A percentile compares a stretch with the other conserved stretches of the same genome.
These are phyloP conservation scores for Caenorhabditis virilis DNA, from an alignment of 2,888 invertebrate species.

Conservation along the genomic window DNA sequence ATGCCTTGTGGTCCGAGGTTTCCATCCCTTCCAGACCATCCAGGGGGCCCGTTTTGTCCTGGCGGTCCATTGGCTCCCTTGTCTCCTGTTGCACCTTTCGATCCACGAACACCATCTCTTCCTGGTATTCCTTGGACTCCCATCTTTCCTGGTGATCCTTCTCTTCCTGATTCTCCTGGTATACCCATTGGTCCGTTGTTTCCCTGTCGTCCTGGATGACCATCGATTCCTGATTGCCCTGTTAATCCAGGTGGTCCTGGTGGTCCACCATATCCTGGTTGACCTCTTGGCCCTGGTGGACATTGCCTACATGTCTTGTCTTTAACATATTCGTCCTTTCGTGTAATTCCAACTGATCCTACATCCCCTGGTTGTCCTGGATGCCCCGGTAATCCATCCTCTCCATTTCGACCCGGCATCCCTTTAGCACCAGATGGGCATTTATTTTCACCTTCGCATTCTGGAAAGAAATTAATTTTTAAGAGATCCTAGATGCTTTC, in stretches of 20 bases:
- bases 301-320: constrained; percentile 30
- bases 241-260: constrained; percentile 29
- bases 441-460: constrained; percentile 25
- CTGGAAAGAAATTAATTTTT: constrained; percentile 17
- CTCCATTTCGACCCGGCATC: constrained; percentile 32
- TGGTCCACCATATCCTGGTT: constrained; percentile 36
- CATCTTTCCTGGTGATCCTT: constrained; percentile 41
- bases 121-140: constrained; percentile 42
- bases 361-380: constrained; percentile 41
- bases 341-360: constrained; percentile 28
- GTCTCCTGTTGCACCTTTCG: constrained; percentile 31
- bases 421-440: constrained; percentile 41
- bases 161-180: constrained; percentile 41
- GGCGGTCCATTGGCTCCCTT: constrained; percentile 38
- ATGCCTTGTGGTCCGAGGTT: constrained; percentile 35
- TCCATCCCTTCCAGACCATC: constrained; percentile 39
- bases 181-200: constrained; percentile 39
- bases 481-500: background rate
- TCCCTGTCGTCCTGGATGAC: constrained; percentile 29
- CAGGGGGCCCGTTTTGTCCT: constrained; percentile 34
- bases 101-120: constrained; percentile 37
- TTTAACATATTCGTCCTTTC: constrained; percentile 11
- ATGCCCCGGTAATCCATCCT: constrained; percentile 33
- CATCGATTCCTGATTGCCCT: constrained; percentile 36
- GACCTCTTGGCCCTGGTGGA: constrained; percentile 35